Conservation (phyloP, 2,888 invertebrate species). For the Phania funesta region DNA sequence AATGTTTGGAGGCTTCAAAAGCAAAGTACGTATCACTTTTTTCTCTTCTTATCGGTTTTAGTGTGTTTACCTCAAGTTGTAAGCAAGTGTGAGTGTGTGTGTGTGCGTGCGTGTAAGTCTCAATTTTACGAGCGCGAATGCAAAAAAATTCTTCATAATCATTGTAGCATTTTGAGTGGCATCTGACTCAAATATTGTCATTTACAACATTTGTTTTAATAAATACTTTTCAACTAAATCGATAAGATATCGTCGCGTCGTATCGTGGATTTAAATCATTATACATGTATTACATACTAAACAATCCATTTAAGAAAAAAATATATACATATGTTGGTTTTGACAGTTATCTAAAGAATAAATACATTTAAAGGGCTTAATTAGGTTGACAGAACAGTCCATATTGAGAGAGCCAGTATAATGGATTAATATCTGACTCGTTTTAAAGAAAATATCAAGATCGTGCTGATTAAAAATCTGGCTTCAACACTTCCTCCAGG, state of each 20-base stretch:
- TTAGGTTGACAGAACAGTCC: too few relatives aligned
- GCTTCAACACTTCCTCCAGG: too few relatives aligned
- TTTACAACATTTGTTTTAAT: slow-evolving; percentile 23
- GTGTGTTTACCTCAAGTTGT: background rate
- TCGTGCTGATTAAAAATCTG: too few relatives aligned
- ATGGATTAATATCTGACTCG: too few relatives aligned
- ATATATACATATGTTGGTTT: background rate
- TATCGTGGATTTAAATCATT: slow-evolving; percentile 4
- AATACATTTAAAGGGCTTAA: background rate
- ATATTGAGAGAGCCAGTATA: too few relatives aligned
- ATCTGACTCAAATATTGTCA: slow-evolving; percentile 41
- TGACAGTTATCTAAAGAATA: background rate
- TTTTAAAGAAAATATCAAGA: too few relatives aligned
- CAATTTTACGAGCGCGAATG: slow-evolving; percentile 10
- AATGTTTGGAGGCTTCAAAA: slow-evolving; percentile 22
- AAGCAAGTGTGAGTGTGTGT: background rate
- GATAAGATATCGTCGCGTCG: slow-evolving; percentile 37
- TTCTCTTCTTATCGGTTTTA: slow-evolving; percentile 17
- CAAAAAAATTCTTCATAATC: slow-evolving; percentile 26
- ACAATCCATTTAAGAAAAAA: background rate
- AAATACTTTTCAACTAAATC: slow-evolving; percentile 26
- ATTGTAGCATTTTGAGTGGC: slow-evolving; percentile 24
- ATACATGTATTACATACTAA: background rate
- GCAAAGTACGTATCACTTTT: background rate
- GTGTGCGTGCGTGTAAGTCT: background rate